Conservation (phyloP, 2,113 vertebrate genomes). For the Ptilorrhoa leucosticta region DNA sequence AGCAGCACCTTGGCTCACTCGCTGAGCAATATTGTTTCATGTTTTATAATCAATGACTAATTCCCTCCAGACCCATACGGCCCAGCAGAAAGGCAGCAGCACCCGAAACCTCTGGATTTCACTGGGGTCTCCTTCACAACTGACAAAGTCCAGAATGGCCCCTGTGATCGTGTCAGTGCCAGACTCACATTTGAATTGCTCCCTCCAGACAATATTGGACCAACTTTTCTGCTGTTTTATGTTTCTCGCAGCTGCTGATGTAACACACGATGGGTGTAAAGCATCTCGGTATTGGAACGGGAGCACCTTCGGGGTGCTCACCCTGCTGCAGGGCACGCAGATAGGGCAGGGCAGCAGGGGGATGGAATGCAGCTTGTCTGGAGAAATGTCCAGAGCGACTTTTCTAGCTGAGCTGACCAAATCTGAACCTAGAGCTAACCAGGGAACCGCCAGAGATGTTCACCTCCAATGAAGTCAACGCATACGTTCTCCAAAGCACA, state of each 20-base stretch:
- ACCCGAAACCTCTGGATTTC: not conserved
- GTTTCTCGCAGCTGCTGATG: not conserved
- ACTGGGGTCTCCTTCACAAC: not conserved
- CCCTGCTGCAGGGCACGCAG: not conserved
- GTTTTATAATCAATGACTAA: not conserved
- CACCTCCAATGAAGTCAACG: not conserved
- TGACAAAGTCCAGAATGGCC: fast-evolving
- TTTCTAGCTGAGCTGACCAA: not conserved
- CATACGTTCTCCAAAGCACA: not conserved
- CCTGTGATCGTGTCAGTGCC: fast-evolving
- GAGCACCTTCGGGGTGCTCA: not conserved
- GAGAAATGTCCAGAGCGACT: not conserved
- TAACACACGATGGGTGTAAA: not conserved
- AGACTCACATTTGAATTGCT: not conserved
- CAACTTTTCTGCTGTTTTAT: not conserved
- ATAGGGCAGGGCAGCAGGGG: not conserved
- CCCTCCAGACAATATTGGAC: not conserved
- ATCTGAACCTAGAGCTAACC: not conserved
- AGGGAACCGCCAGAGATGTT: not conserved
- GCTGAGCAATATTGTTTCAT: not conserved
- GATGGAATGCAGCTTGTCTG: not conserved
- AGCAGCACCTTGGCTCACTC: conserved; percentile 13
- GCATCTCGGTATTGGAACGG: fast-evolving
- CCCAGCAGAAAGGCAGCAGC: not conserved
- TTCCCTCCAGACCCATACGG: not conserved